These are phyloP conservation scores for Leptinotarsa juncta DNA, from an alignment of 2,888 invertebrate species.

Conservation along the genomic window DNA sequence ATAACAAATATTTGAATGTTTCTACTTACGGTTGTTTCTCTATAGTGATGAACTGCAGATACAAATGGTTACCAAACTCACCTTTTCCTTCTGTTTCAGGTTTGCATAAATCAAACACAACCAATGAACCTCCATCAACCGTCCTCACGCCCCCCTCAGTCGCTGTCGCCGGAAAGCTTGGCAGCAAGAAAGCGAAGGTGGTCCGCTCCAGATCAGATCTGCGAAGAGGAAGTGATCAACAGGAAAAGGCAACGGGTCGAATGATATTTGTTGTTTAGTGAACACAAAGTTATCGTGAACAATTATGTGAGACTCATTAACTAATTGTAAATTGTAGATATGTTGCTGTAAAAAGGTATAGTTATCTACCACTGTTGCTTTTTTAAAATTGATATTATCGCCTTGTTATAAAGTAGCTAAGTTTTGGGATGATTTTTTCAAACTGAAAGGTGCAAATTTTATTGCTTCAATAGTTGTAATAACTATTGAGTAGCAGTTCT, in stretches of 20 bases:
- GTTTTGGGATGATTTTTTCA: slow-evolving; percentile 25
- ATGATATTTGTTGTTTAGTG: slow-evolving; percentile 46
- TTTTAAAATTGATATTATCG: slow-evolving; percentile 46
- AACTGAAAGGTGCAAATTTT: background rate
- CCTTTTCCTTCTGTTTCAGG: background rate
- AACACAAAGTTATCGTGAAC: slow-evolving; percentile 42
- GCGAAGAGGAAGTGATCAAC: slow-evolving; percentile 59
- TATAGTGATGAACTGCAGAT: no score
- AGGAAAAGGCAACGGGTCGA: slow-evolving; percentile 42
- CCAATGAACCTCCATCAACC: slow-evolving; percentile 52
- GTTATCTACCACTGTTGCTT: slow-evolving; percentile 47
- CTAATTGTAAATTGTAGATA: slow-evolving; percentile 44
- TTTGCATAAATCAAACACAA: slow-evolving; percentile 43
- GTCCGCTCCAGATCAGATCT: slow-evolving; percentile 68
- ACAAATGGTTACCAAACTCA: background rate
- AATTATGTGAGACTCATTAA: slow-evolving; percentile 41
- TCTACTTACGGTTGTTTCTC: no score
- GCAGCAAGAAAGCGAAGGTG: slow-evolving; percentile 64
- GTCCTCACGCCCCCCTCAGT: slow-evolving; percentile 46
- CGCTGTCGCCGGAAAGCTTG: slow-evolving; percentile 46
- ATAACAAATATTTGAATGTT: no score
- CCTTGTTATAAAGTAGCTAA: slow-evolving; percentile 36
- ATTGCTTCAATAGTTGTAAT: background rate
- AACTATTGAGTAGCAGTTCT: background rate
- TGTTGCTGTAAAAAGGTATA: slow-evolving; percentile 45